Evolutionary conservation across 2,113 vertebrate genomes (phyloP).

Genomic region (Geococcyx californianus): DNA sequence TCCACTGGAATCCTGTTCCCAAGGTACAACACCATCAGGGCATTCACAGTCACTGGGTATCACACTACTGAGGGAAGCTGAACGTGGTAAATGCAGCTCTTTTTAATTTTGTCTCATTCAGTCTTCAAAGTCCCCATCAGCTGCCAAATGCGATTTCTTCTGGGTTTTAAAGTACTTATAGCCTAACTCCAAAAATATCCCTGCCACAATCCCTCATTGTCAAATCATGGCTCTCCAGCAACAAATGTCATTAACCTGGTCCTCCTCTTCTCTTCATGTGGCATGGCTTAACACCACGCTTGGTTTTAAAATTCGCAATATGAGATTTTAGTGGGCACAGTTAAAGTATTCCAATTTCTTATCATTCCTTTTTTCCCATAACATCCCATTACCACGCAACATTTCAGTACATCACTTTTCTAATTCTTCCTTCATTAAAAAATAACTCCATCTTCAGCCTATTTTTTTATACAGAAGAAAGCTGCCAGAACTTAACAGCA

Average conservation of each 20-base stretch:
- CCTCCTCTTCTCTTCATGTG: not conserved
- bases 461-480: not conserved
- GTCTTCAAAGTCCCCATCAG: conserved; percentile 7
- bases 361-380: not conserved
- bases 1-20: not conserved
- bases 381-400: not conserved
- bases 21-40: not conserved
- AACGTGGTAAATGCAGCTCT: not conserved
- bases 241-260: not conserved
- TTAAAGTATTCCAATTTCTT: not conserved
- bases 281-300: not conserved
- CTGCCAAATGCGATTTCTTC: conserved; percentile 8
- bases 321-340: too few relatives aligned
- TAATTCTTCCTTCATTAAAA: not conserved
- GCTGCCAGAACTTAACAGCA: not conserved
- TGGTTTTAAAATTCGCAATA: not conserved
- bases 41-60: not conserved
- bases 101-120: not conserved
- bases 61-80: not conserved
- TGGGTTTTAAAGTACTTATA: not conserved
- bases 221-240: not conserved
- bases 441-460: not conserved
- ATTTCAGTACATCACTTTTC: not conserved
- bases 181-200: not conserved
- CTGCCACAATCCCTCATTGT: not conserved